Evolutionary conservation across 2,888 invertebrate genomes (phyloP).

Genomic region (Apantesis nais): DNA sequence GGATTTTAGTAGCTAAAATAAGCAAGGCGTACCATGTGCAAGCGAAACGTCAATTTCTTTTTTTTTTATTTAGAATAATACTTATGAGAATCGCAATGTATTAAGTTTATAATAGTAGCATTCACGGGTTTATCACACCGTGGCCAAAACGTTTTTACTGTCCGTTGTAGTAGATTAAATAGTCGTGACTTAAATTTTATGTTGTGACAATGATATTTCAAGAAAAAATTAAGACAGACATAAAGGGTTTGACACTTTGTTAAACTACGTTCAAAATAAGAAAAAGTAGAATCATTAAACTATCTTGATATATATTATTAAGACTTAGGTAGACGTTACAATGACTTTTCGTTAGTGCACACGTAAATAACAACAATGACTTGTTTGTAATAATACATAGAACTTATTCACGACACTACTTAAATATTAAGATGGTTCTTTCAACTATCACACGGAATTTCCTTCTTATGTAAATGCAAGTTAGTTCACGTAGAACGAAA

Average conservation of each 20-base stretch:
- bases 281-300: too few relatives aligned
- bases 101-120: neutral
- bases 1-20: neutral
- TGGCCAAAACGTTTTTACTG: neutral
- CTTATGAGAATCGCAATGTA: neutral
- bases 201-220: too few relatives aligned
- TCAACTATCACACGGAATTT: constrained; percentile 57
- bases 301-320: neutral
- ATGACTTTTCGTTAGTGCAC: neutral
- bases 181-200: neutral
- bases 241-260: too few relatives aligned
- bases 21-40: neutral
- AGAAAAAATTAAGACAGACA: too few relatives aligned
- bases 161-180: neutral
- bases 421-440: constrained; percentile 33
- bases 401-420: constrained; percentile 16
- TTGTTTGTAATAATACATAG: neutral
- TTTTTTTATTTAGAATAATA: neutral
- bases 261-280: neutral
- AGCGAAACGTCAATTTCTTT: neutral
- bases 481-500: constrained; percentile 53
- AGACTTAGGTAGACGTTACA: neutral
- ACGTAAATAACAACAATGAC: neutral
- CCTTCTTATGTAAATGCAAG: constrained; percentile 55
- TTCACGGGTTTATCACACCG: neutral